These are phyloP conservation scores for Tenthredo livida DNA, from an alignment of 2,888 invertebrate species.

Conservation along the genomic window DNA sequence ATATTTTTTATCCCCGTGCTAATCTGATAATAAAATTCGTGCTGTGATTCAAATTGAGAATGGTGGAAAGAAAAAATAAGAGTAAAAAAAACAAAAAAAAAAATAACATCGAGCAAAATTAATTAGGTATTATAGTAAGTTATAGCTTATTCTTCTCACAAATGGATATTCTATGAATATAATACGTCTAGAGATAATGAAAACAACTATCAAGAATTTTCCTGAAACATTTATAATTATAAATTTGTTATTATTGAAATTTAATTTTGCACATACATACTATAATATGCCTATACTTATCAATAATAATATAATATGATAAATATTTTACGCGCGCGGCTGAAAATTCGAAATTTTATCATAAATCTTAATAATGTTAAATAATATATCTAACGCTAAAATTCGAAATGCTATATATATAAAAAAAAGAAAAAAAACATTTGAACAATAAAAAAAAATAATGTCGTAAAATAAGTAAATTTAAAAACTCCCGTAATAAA, in stretches of 20 bases:
- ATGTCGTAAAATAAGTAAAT: conserved; percentile 22
- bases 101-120: conserved; percentile 8
- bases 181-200: neutral
- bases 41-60: conserved; percentile 37
- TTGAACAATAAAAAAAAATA: conserved; percentile 17
- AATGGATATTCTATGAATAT: conserved; percentile 29
- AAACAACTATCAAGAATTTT: neutral
- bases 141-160: conserved; percentile 37
- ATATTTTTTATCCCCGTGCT: conserved; percentile 30
- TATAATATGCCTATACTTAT: neutral
- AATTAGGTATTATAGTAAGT: conserved; percentile 1
- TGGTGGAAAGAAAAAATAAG: neutral
- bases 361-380: conserved; percentile 27
- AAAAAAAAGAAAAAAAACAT: neutral
- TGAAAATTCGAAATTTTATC: conserved; percentile 24
- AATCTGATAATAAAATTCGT: conserved; percentile 48
- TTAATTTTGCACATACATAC: conserved; percentile 16
- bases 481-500: conserved; percentile 17
- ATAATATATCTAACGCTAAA: conserved; percentile 18
- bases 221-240: conserved; percentile 7
- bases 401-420: neutral
- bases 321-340: conserved; percentile 12
- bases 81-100: conserved; percentile 5
- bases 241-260: neutral
- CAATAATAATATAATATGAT: conserved; percentile 24